Evolutionary conservation across 2,888 invertebrate species (phyloP).

Genomic region (Drosophila paramelanica): DNA sequence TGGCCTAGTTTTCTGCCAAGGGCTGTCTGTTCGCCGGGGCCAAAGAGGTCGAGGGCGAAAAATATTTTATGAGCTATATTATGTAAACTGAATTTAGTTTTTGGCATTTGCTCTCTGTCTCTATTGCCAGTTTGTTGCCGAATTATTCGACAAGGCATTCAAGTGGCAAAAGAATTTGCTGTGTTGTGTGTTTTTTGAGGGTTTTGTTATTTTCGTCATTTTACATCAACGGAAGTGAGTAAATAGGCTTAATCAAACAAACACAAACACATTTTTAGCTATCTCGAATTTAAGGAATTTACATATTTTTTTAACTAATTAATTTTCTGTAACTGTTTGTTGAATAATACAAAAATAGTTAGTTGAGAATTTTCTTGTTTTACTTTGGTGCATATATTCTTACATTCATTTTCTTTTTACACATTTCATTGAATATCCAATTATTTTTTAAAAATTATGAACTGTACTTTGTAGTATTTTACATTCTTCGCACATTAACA

Average conservation of each 20-base stretch:
- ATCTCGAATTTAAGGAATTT: neutral
- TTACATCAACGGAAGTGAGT: neutral
- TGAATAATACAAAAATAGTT: neutral
- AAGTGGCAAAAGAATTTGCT: constrained; percentile 46
- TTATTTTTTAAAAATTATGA: constrained; percentile 32
- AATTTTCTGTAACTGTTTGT: neutral
- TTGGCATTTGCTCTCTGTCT: constrained; percentile 54
- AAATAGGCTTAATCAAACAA: neutral
- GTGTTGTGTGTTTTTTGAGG: constrained; percentile 6
- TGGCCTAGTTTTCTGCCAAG: constrained; percentile 64
- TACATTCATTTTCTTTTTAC: neutral
- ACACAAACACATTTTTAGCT: neutral
- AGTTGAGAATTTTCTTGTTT: too few relatives aligned
- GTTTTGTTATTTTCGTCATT: neutral
- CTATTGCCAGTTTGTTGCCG: constrained; percentile 49
- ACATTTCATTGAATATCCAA: constrained; percentile 21
- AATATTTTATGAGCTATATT: constrained; percentile 79
- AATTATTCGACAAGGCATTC: constrained; percentile 56
- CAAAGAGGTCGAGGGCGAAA: constrained; percentile 51
- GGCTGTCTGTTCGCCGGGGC: neutral
- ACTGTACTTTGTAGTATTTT: constrained; percentile 19
- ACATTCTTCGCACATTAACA: constrained; percentile 12
- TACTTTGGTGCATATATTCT: neutral
- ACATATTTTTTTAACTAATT: neutral
- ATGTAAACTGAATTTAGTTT: constrained; percentile 79